Evolutionary conservation across 2,888 invertebrate species (phyloP), one percentile per base, ranked within the genome.

Genomic region (Nebria salina): DNA sequence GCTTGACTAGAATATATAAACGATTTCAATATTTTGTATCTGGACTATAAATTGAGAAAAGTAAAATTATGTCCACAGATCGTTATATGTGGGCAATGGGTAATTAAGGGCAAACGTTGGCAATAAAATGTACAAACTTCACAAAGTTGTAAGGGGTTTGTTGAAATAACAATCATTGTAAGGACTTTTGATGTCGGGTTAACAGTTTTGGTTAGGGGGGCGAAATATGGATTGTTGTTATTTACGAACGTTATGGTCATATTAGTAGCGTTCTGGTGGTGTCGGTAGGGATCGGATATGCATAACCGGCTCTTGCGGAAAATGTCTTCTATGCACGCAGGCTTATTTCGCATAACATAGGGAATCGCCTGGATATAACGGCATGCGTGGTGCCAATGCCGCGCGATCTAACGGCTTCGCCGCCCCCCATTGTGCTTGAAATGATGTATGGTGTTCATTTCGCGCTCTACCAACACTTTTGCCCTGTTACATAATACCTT

Each of bases 401-500:
- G 75, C 54, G 74, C n/a, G 75, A 73, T 73, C 26, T 42, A 34
- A 75, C 20, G 75, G 75, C 43, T 75, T 43, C 43, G 42, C 54
- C 43, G 11, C 70, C 75, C 75, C 75, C 75, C 64, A 75, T 87
- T 87, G 86, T 87, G 85, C 85, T 85, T 84, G 85, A 86, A 86
- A 88, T 88, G 87, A 88, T 87, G 84, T 87, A 88, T 87, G 83
- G 86, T 85, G 84, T 87, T 87, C 87, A 87, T 87, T 87, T 87
- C 81, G 82, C 82, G 78, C 82, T 25, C 25, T 26, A 20, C 34
- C 70, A 25, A 70, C 70, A 20, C 34, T 70, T 70, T 34, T 34
- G 25, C 70, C 54, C 54, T 54, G 54, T 13, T 54, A 54, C 54
- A 13, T 54, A 54, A 54, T 54, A 54, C 54, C 54, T 54, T 13